Evolutionary conservation across 2,797 vertebrate species (phyloP), one percentile per base, ranked within the genome.

Genomic region (Eurystomus glaucurus): DNA sequence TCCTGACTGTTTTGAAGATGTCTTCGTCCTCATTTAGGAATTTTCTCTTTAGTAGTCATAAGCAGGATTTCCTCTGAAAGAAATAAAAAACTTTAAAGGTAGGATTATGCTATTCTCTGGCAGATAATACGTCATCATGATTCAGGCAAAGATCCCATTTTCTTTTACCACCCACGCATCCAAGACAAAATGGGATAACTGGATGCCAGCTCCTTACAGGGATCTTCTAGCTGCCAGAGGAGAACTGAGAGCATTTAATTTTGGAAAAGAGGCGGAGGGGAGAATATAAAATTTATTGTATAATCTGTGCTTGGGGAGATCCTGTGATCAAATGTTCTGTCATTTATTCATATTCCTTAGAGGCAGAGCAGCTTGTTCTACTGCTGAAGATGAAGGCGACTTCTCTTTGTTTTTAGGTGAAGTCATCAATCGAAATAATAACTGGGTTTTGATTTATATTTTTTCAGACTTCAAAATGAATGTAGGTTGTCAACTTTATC

Each of bases 81-180:
- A 79, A 85, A 39, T 1, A 45, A 35, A 61, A 72, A 66, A n/a
- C n/a, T 28, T 0, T 37, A 28, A 70, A 51, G 50, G 65, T 84
- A 70, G 51, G 35, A 10, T 55, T 92, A 29, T 76, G 5, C 39
- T 89, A 11, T 57, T 33, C 45, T 88, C 35, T 82, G 81, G 78
- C 85, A 79, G 55, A 41, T 85, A 22, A 55, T 85, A 86, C 28
- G 4, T 95, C 61, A 65, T 68, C 11, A 2, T 80, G 86, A 91
- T 74, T 90, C 92, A 93, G 88, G 90, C 92, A 77, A 52, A 95
- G 91, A 83, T 93, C 69, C 80, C 77, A 52, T 94, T 94, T 97
- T 96, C 90, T 90, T 86, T 84, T 64, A 6, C 80, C 62, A 19
- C 95, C 93, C 85, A 91, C 45, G 1, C 80, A 68, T n/a, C 74